phyloP scores from a whole-genome alignment of 2,113 vertebrate genomes.

The Glaucidium brasilianum region DNA sequence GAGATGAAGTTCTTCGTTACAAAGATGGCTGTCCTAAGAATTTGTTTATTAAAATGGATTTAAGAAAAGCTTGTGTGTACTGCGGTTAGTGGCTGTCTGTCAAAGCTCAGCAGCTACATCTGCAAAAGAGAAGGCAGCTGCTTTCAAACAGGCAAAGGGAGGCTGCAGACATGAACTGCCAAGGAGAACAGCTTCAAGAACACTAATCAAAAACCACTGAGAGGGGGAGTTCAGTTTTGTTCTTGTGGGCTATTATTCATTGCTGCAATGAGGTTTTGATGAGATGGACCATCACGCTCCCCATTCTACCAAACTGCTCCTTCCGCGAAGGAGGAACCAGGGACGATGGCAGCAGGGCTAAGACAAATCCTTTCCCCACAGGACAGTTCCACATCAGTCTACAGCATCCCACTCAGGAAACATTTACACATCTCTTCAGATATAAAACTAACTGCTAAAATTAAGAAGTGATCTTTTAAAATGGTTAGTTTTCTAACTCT shows the following conservation, averaged over 20 bases:
- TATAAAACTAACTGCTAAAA: neutral
- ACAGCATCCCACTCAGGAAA: neutral
- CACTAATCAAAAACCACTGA: neutral
- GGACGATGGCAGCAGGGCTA: neutral
- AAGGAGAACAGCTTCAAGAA: neutral
- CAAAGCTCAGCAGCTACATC: neutral
- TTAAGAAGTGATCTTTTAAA: neutral
- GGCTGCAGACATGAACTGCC: neutral
- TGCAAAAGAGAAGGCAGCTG: neutral
- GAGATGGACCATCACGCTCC: neutral
- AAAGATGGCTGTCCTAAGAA: neutral
- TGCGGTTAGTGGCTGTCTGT: neutral
- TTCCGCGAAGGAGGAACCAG: neutral
- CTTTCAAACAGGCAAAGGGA: neutral
- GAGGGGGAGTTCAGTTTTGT: neutral
- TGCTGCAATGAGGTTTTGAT: neutral
- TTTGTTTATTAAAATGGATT: neutral
- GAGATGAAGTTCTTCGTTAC: neutral
- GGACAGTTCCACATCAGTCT: neutral
- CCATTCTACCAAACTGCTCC: neutral
- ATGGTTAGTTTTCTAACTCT: neutral
- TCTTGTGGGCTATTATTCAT: neutral
- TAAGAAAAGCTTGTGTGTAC: neutral
- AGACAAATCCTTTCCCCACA: neutral
- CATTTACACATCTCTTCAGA: neutral